Conservation (phyloP, 2,113 vertebrate genomes). For the Thamnophis sirtalis region DNA sequence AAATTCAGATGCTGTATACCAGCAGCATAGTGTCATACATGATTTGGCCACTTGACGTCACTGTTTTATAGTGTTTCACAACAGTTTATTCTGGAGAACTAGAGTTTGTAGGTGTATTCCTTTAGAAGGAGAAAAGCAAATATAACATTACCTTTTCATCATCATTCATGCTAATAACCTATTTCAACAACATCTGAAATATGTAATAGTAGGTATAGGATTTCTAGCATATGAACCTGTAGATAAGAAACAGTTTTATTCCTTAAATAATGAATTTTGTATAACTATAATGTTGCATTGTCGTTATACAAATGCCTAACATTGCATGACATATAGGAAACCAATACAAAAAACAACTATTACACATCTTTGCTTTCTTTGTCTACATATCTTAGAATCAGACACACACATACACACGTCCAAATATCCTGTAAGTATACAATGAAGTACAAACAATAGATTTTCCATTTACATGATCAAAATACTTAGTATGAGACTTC, state of each 20-base stretch:
- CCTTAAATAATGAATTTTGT: constrained; percentile 23
- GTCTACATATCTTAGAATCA: constrained; percentile 31
- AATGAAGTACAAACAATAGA: not conserved
- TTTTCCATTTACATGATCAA: constrained; percentile 9
- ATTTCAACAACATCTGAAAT: constrained; percentile 31
- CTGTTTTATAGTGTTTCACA: not conserved
- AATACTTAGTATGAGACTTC: not conserved
- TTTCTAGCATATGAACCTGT: constrained; percentile 20
- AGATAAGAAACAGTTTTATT: constrained; percentile 1
- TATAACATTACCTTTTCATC: too few relatives aligned
- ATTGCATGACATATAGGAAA: constrained; percentile 23
- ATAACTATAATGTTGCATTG: too few relatives aligned
- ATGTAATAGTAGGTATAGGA: constrained; percentile 3
- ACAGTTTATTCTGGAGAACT: not conserved
- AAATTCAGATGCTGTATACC: not conserved
- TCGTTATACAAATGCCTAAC: not conserved
- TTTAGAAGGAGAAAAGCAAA: not conserved
- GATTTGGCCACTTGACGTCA: not conserved
- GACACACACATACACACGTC: not conserved
- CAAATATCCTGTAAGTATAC: not conserved
- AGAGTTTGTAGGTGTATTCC: not conserved
- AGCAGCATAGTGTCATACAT: not conserved
- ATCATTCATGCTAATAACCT: constrained; percentile 23
- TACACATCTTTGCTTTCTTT: constrained; percentile 21
- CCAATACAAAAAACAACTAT: constrained; percentile 9